Evolutionary conservation across 2,113 vertebrate genomes (phyloP), one percentile per base, ranked within the genome.

Genomic region (Scortum barcoo): DNA sequence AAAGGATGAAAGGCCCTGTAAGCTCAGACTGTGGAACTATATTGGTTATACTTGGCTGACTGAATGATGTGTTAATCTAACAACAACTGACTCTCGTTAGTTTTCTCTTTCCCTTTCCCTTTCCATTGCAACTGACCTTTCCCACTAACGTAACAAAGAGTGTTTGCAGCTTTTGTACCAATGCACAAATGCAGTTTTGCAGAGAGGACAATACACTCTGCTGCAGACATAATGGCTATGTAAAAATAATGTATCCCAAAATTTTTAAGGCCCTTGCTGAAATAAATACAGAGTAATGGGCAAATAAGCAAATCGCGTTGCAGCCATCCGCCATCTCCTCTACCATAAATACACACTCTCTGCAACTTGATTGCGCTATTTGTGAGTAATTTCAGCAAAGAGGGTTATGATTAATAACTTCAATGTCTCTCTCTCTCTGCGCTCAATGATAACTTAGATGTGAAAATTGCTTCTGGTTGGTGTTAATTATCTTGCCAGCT

Each of bases 401-500:
- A 93, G 86, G 89, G 91, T 92, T 91, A 86, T 91, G 85, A 95
- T 95, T 92, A 92, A 93, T 93, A 92, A 92, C 89, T 89, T 80
- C 69, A 89, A 78, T 90, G 79, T 91, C 89, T 81, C 88, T 88
- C 84, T 88, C 88, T 86, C 87, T 83, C 80, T 87, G 89, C 78
- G 77, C 80, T 90, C 86, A 81, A 86, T 93, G 91, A 92, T 93
- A 94, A 92, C 89, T 92, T 92, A 87, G 91, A 94, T 92, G 89
- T 84, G 89, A 91, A 95, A 94, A 94, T 94, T 93, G 93, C 92
- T 93, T 90, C 89, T 92, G 89, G 90, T 93, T 93, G 89, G 84
- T 92, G 87, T 94, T 95, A 94, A 95, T 95, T 92, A 94, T 94
- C 86, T 91, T 93, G 91, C 93, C 93, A 94, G 84, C 87, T 91